Evolutionary conservation across 2,888 invertebrate species (phyloP).

Genomic region (Metopia argyrocephala): DNA sequence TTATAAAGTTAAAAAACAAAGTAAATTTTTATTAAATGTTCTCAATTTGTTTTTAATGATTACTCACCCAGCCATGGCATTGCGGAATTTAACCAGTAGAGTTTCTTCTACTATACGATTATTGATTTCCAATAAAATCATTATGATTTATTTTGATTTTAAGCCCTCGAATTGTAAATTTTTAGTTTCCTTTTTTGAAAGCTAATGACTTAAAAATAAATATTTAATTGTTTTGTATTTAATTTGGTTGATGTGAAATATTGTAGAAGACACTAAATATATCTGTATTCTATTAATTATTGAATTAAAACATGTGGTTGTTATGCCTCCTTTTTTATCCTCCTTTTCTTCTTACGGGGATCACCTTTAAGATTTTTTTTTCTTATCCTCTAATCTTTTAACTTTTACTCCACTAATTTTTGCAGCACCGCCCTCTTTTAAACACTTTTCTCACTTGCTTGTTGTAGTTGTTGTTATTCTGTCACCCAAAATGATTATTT

Average conservation of each 20-base stretch:
- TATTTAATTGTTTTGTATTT: too few relatives aligned
- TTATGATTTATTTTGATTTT: conserved; percentile 74
- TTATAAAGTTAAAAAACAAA: conserved; percentile 14
- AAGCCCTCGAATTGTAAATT: conserved; percentile 31
- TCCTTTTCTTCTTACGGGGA: conserved; percentile 58
- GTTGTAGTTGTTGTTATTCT: conserved; percentile 22
- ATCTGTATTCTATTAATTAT: not conserved
- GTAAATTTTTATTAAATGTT: not conserved
- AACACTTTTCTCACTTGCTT: conserved; percentile 39
- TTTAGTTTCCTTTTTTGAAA: too few relatives aligned
- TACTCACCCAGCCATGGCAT: conserved; percentile 94
- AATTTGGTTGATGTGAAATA: not conserved
- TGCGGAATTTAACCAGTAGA: conserved; percentile 95
- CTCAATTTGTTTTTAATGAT: conserved; percentile 47
- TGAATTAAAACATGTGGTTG: conserved; percentile 47
- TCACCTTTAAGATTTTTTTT: conserved; percentile 62
- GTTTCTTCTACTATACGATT: conserved; percentile 99
- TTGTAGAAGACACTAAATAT: not conserved
- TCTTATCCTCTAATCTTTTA: conserved; percentile 39
- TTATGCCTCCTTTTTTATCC: conserved; percentile 31
- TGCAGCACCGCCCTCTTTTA: conserved; percentile 66
- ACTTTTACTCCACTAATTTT: conserved; percentile 63
- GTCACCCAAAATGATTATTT: conserved; percentile 34
- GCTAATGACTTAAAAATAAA: too few relatives aligned
- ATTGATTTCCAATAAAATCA: conserved; percentile 99